A percentile compares a stretch with the other conserved stretches of the same genome.
These are phyloP conservation scores for Aphis gossypii DNA, from an alignment of 1,140 invertebrate genomes.

Conservation along the genomic window DNA sequence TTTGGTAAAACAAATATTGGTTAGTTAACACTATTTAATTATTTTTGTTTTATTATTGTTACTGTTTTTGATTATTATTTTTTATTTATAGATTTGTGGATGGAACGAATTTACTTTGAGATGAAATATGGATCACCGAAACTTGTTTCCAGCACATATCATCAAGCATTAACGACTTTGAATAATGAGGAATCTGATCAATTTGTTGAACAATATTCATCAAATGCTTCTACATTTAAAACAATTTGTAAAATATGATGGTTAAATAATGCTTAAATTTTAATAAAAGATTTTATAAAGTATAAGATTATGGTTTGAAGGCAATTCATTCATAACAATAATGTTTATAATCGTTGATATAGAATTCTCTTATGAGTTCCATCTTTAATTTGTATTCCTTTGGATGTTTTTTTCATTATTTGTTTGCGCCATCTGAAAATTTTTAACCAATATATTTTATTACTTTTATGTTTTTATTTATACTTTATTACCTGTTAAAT, in stretches of 20 bases:
- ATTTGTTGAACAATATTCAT: conserved; percentile 28
- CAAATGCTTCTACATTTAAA: neutral
- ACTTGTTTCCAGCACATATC: conserved; percentile 18
- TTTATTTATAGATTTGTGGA: conserved; percentile 45
- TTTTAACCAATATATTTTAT: neutral
- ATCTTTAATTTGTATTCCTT: neutral
- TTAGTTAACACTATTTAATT: neutral
- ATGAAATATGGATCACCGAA: conserved; percentile 37
- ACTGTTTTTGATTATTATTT: neutral
- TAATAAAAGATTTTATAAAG: neutral
- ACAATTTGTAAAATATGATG: no score
- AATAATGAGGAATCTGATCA: conserved; percentile 46
- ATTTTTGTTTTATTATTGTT: neutral
- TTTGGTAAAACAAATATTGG: conserved; percentile 49
- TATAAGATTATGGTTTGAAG: neutral
- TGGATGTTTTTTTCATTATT: neutral
- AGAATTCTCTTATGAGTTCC: neutral
- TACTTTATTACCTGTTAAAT: conserved; percentile 20
- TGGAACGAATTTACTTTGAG: conserved; percentile 46
- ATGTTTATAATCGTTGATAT: neutral
- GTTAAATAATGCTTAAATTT: neutral
- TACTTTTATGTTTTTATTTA: neutral
- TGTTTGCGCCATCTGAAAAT: conserved; percentile 23
- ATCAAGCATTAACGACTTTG: conserved; percentile 45
- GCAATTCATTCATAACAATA: no score